Base-by-base conservation (phyloP, 2,888 invertebrate genomes). In the Dione juno region DNA sequence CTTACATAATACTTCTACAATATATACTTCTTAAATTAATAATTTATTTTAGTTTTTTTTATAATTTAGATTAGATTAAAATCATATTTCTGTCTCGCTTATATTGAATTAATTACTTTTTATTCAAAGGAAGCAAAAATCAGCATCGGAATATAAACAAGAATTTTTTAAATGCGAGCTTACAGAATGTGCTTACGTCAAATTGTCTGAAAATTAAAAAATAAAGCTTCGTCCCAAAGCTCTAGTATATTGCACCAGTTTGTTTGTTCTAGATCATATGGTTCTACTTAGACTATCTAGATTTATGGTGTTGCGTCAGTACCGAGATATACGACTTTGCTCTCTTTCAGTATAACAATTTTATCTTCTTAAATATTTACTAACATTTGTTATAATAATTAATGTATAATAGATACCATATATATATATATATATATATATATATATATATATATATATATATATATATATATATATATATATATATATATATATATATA, bases 211-310 rank as follows among this genome's bases (percentile, higher is more conserved):
- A 35, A n/a, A n/a, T 2, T 28, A 53, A 41, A n/a, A 61, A 61
- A 45, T 43, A 28, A 11, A 61, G 8, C 45, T 35, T 16, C 28
- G 43, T 21, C 10, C 8, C 28, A n/a, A 45, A 11, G 6, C n/a
- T 45, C 45, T 28, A 16, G 16, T 61, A 45, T 61, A 61, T 61
- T 59, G 61, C 45, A 61, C 45, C 45, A 16, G 61, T 61, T 61
- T 61, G 61, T 61, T 61, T 61, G 61, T 45, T 61, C 45, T 61
- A 61, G 59, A 61, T 61, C 59, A 45, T 21, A 61, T 61, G 59
- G 28, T 61, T 61, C 61, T 28, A 61, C 21, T 28, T 45, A 45
- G 45, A 7, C n/a, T 45, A 16, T 61, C 45, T 45, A 61, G 61
- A 61, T 61, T 61, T 61, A 61, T 28, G 61, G 35, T 16, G 28